Conservation (phyloP, 2,888 invertebrate species). For the Phyto melanocephala region DNA sequence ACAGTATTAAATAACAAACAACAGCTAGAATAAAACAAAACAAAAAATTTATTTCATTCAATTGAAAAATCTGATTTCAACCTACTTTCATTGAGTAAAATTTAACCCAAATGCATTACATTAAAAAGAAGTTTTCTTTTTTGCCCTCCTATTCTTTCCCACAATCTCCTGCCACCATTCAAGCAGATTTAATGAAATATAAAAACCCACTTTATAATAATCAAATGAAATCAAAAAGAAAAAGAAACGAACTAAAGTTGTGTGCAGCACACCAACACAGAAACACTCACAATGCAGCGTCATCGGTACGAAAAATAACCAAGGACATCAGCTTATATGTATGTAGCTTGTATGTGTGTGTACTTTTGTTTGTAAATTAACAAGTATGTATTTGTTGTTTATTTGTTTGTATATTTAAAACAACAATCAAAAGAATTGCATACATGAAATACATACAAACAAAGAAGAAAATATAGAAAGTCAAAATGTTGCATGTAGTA, state of each 20-base stretch:
- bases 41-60: constrained; percentile 32
- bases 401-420: constrained; percentile 63
- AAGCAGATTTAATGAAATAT: constrained; percentile 51
- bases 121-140: constrained; percentile 54
- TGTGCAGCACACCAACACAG: constrained; percentile 41
- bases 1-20: constrained; percentile 32
- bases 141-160: background rate
- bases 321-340: constrained; percentile 48
- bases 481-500: constrained; percentile 75
- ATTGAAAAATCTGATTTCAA: constrained; percentile 61
- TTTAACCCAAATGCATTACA: constrained; percentile 66
- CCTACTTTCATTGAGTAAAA: constrained; percentile 50
- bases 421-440: constrained; percentile 73
- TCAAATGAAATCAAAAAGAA: constrained; percentile 33
- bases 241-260: constrained; percentile 61
- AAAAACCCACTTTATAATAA: constrained; percentile 68
- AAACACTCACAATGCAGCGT: background rate
- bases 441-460: background rate
- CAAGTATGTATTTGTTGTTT: constrained; percentile 8
- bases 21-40: background rate
- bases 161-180: too few species aligned
- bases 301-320: constrained; percentile 59
- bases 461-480: constrained; percentile 11
- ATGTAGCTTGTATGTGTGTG: background rate
- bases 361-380: background rate